Evolutionary conservation across 2,888 invertebrate genomes (phyloP).

Genomic region (Tinea semifulvella): DNA sequence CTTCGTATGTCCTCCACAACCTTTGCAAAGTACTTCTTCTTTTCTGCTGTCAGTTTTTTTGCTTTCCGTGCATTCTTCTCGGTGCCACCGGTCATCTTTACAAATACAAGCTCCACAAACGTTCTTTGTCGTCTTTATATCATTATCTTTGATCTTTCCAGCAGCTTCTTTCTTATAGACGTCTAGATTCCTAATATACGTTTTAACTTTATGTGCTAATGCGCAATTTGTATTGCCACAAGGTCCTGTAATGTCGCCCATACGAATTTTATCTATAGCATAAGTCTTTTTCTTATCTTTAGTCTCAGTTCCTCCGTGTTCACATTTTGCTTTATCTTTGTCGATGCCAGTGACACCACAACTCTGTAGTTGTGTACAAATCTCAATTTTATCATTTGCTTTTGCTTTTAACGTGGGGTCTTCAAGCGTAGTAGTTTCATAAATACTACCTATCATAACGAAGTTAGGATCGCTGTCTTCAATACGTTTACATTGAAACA

Average conservation of each 20-base stretch:
- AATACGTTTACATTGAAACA: constrained; percentile 47
- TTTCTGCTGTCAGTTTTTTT: constrained; percentile 17
- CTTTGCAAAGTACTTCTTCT: constrained; percentile 27
- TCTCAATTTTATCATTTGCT: constrained; percentile 40
- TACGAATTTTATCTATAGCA: constrained; percentile 45
- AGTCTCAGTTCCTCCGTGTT: not conserved
- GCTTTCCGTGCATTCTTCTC: constrained; percentile 38
- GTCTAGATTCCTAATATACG: constrained; percentile 46
- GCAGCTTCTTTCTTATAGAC: constrained; percentile 39
- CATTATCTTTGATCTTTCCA: constrained; percentile 25
- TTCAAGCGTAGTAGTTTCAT: constrained; percentile 53
- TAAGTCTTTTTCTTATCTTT: constrained; percentile 29
- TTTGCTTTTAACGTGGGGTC: constrained; percentile 38
- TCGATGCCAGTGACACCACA: constrained; percentile 29
- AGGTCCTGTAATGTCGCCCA: constrained; percentile 57
- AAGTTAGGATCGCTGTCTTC: constrained; percentile 55
- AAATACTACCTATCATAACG: constrained; percentile 49
- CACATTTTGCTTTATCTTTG: constrained; percentile 20
- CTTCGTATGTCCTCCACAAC: constrained; percentile 37
- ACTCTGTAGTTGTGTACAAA: constrained; percentile 49
- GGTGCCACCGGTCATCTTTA: constrained; percentile 50
- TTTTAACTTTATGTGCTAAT: constrained; percentile 50
- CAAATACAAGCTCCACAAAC: constrained; percentile 49
- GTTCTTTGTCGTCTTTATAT: constrained; percentile 27
- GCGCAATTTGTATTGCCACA: constrained; percentile 53